Evolutionary conservation across 2,888 invertebrate genomes (phyloP), one percentile per base, ranked within the genome.

Genomic region (Cryptus armator): DNA sequence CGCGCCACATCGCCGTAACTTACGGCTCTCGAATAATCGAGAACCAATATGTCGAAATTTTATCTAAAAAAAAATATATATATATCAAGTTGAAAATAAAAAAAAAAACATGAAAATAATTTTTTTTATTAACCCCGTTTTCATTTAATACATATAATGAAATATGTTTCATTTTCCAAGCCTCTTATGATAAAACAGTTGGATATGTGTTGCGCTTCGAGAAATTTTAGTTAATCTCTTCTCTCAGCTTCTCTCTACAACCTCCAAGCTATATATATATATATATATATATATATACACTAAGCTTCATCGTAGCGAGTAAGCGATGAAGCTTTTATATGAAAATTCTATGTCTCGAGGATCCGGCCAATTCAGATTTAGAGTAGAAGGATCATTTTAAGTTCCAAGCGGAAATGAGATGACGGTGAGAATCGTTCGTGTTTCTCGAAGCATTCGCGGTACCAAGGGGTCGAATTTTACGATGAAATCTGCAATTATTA

Each of bases 391-490:
- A 56, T 79, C 43, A 64, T 79, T 68, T 70, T 37, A 83, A 75
- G 53, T 70, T 44, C 7, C 53, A 77, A 16, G 70, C 76, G 86
- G 84, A 86, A 86, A 81, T 84, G 70, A 84, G 83, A 29, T 43
- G 62, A 46, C 62, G 51, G 53, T 51, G 62, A 4, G 24, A 79
- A 74, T 75, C 74, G 46, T 70, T 75, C 37, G 53, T 46, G 53
- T 53, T 70, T 32, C 43, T 68, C 29, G 4, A 48, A 16, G 24
- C 72, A 29, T 24, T 16, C 51, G 75, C 72, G 44, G 32, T 6
- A 37, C 75, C 79, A 64, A 46, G 53, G 70, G 53, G 12, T 53
- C 64, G 68, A 53, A 46, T 70, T 83, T 70, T 64, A 46, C 48
- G 59, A 29, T 16, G 32, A 44, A 74, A 79, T 75, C 16, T 46